Percentiles rank a stretch among this genome's conserved stretches.
Evolutionary conservation across 2,888 invertebrate genomes (phyloP).

Genomic region (Sminthurides aquaticus): DNA sequence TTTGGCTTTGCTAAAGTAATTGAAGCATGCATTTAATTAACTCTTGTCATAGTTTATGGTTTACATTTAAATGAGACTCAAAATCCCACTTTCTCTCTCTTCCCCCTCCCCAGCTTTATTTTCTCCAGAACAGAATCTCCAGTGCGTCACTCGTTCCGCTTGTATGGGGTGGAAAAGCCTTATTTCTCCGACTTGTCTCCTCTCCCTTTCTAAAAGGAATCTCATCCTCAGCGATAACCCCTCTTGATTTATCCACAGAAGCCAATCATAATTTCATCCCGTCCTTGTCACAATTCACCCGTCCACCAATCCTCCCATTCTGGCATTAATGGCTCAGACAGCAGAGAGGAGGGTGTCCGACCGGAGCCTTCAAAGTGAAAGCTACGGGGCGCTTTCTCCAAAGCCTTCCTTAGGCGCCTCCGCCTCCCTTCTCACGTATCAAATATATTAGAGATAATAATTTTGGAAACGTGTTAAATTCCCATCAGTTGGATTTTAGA

Average conservation of each 20-base stretch:
- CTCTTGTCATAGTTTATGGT: not conserved
- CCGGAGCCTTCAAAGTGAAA: too few relatives aligned
- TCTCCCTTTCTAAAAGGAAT: too few relatives aligned
- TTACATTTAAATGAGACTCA: not conserved
- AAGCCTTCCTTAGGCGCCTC: too few relatives aligned
- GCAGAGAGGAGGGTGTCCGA: too few relatives aligned
- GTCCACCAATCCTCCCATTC: not conserved
- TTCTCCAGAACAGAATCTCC: not conserved
- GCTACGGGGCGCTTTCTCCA: too few relatives aligned
- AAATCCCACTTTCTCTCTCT: too few relatives aligned
- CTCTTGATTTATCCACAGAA: constrained; percentile 11
- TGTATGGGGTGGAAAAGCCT: too few relatives aligned
- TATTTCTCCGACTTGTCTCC: not conserved
- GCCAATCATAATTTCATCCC: not conserved
- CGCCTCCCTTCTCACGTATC: too few relatives aligned
- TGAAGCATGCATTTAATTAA: not conserved
- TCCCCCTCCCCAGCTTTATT: not conserved
- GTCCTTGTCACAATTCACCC: too few relatives aligned
- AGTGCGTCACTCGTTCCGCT: too few relatives aligned
- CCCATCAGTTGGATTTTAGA: constrained; percentile 22
- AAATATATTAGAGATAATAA: too few relatives aligned
- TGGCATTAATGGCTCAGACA: not conserved
- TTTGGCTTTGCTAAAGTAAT: not conserved
- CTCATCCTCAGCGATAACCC: too few relatives aligned
- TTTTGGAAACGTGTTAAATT: constrained; percentile 22